Base-by-base conservation (phyloP, 2,113 vertebrate species). In the Urocitellus parryii region DNA sequence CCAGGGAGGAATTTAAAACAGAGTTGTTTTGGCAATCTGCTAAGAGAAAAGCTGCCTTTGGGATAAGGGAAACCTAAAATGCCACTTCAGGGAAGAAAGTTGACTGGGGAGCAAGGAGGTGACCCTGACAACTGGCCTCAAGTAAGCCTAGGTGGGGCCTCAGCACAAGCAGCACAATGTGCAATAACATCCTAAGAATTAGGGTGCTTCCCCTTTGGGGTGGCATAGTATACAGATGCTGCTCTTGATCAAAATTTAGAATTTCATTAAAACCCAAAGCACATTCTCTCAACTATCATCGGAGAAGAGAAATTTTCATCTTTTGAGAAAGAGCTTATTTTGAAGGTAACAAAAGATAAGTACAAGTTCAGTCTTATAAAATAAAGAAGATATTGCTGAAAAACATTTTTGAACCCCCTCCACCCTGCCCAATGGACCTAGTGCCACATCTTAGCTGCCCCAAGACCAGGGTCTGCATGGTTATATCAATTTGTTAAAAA, bases 201-300 rank as follows among this genome's bases (percentile, higher is more conserved):
- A 5, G n/a, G n/a, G 4, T 37, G 39, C 32, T 67, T 17, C 20
- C 24, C 8, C 22, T 81, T 68, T 27, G 16, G 32, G 81, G 48
- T 53, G 32, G 61, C 5, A 14, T 11, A 8, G 51, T 58, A 48
- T 34, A 65, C 45, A 77, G 65, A 78, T 42, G 61, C 25, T 92
- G 65, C 61, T 70, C 2, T 88, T 73, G 45, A 63, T 67, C 13
- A 65, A 76, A 81, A 73, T 51, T 24, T 27, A 20, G 18, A 79
- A 83, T 91, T 94, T 93, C 51, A 34, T 91, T 89, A 79, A 96
- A 74, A 78, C 14, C 8, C 42, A 80, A 80, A 86, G 42, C 12
- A 17, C 39, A 29, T 63, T 24, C 32, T 90, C 86, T 74, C 70
- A 32, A 34, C 91, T 37, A 29, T 74, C 22, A 9, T 78, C 29